Evolutionary conservation across 53 echinoderm and acorn worm species (phyloP), one percentile per base, ranked within the genome.

Genomic region (Apostichopus leukothele): DNA sequence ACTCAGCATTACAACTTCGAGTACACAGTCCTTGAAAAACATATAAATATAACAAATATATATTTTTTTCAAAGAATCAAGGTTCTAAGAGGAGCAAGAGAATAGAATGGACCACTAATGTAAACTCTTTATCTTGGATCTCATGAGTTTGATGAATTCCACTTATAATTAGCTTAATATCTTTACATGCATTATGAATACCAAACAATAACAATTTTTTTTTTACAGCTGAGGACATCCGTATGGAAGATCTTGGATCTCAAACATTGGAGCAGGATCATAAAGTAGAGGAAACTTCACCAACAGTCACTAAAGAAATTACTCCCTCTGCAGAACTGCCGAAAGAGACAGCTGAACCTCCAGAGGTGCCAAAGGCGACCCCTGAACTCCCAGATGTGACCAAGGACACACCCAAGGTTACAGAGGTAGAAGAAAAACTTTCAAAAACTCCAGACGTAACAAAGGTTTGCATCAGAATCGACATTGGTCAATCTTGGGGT

Each of bases 151-250:
- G 39, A 39, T 39, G 39, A 39, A 39, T 39, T 39, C 39, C 39
- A 39, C 39, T 39, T 39, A 39, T 39, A 39, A 39, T 39, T 39
- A 39, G 39, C 39, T 39, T 39, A 39, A 39, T 39, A 39, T 39
- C 39, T 39, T 39, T 39, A 3, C 39, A 39, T 39, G 39, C 39
- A 39, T 39, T 39, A 39, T 39, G 39, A 39, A 39, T 39, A 39
- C 39, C 39, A 39, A 39, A 39, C 39, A 39, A 39, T 18, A 13
- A 59, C 74, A 81, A 71, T 92, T 50, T 23, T 76, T 85, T 74
- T 74, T 57, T 67, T 61, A 3, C 59, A 96, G 96, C 93, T 68
- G 96, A 96, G 86, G 96, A 96, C 54, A 96, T 96, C 51, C 77
- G 93, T 75, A 90, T 96, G 90, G 94, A 94, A 50, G 91, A 92